Conservation (phyloP, 23 tunicate genomes). For the Diplosoma virens region DNA sequence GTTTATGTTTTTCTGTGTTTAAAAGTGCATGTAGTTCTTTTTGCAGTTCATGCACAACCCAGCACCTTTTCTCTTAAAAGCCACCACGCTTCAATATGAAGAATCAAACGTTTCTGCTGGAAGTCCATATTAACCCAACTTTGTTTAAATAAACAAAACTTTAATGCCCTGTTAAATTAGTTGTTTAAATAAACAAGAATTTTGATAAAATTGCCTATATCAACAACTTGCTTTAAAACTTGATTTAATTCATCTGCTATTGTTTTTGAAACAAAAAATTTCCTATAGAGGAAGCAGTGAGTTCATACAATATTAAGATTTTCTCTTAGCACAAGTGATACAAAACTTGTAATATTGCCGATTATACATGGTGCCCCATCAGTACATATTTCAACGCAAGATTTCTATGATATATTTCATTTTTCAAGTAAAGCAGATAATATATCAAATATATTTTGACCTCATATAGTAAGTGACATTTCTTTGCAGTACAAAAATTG, state of each 20-base stretch:
- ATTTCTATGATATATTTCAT: neutral
- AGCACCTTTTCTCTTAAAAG: neutral
- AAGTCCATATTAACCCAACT: constrained; percentile 1
- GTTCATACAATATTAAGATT: neutral
- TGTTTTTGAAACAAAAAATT: constrained; percentile 1
- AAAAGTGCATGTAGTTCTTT: neutral
- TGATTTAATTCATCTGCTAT: neutral
- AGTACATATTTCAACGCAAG: neutral
- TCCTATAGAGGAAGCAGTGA: neutral
- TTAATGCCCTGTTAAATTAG: neutral
- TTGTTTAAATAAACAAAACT: neutral
- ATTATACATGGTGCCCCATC: constrained; percentile 8
- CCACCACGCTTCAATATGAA: neutral
- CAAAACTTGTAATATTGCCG: constrained; percentile 1
- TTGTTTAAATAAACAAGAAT: too few relatives aligned
- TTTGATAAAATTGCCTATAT: neutral
- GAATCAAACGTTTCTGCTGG: neutral
- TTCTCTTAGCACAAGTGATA: constrained; percentile 1
- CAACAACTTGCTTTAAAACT: constrained; percentile 4
- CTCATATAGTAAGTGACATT: constrained; percentile 4
- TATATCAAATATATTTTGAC: neutral
- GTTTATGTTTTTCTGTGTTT: neutral
- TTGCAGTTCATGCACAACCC: neutral
- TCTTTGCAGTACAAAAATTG: constrained; percentile 7
- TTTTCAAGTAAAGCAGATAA: constrained; percentile 1